Evolutionary conservation across 2,888 invertebrate species (phyloP), one percentile per base, ranked within the genome.

Genomic region (Tetranychus piercei): DNA sequence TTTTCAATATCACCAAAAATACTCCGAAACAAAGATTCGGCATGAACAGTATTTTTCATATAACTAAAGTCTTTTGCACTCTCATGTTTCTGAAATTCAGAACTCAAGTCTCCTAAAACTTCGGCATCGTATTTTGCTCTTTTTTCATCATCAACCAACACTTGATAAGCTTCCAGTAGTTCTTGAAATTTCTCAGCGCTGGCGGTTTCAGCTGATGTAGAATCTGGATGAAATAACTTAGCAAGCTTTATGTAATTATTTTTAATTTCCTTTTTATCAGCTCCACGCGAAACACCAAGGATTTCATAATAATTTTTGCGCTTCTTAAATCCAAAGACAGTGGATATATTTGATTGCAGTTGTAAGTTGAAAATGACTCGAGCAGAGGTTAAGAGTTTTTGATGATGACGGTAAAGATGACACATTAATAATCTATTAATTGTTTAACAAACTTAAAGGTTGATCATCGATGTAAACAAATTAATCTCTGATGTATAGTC

Each of bases 291-390:
- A 11, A 69, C 69, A 69, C 34, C 34, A 1, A 69, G 34, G 20
- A 69, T 69, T 69, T 69, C 69, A 69, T 69, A 69, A 23, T 69
- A 69, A 69, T 69, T 69, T 11, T 69, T 69, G 11, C 15, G 9
- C 55, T 55, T 55, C 2, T 55, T 55, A 15, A 15, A 55, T 15
- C 55, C 55, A 55, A 55, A 55, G 15, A 55, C 8, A 15, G 55
- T 15, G 55, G 55, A 15, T 55, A 55, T 55, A 15, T 15, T 15
- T 55, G 15, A 55, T 55, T 55, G 55, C 15, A 6, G 55, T 55
- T 55, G 55, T 2, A 15, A 55, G 15, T 7, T 6, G 15, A 55
- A 9, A 55, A 15, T 15, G 15, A 55, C 55, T 55, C 55, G 55
- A 15, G 15, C 9, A 55, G 55, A 55, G 55, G 9, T 15, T 15